Base-by-base conservation (phyloP, 2,888 invertebrate genomes). In the Drosophila borealis region DNA sequence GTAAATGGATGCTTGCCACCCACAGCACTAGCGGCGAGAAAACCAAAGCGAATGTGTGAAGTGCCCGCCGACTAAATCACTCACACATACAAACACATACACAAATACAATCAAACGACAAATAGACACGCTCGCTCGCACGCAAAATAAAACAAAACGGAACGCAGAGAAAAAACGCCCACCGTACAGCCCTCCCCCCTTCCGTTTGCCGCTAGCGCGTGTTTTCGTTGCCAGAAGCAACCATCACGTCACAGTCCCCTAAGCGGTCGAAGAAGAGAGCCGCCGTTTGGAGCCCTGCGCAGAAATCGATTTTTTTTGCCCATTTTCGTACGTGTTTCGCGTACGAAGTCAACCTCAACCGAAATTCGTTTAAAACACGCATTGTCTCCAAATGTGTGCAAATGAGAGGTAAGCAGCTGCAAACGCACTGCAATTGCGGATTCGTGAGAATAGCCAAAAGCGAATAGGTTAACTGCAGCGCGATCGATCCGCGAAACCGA, bases 291-390 rank as follows among this genome's bases (percentile, higher is more conserved):
- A 89, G 80, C 90, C 87, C 83, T 91, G 90, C 90, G 89, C 90
- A 90, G 90, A 89, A 91, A 91, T 91, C 91, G 91, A 91, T 91
- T 90, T 90, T 90, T 90, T 88, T 86, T 78, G 83, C 75, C 78
- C 84, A 84, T 81, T 87, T 83, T 87, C 71, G 70, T 81, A 83
- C 74, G 79, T 77, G 81, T 73, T 78, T 67, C 71, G 84, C 68
- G 48, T 63, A 66, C 69, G 56, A 54, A 73, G 57, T 59, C 57
- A 68, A 54, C 65, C 71, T 70, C 75, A 68, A 68, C 63, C 79
- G 57, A 81, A 88, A 85, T 63, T 78, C 69, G 80, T 81, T 62
- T 65, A 60, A 65, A 61, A 54, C 55, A 61, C 63, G 68, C 68
- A 63, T 56, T 62, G 54, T 66, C 61, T 55, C 53, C 37, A 36